Evolutionary conservation across 2,797 vertebrate genomes (phyloP).

Genomic region (Acrossocheilus fasciatus): DNA sequence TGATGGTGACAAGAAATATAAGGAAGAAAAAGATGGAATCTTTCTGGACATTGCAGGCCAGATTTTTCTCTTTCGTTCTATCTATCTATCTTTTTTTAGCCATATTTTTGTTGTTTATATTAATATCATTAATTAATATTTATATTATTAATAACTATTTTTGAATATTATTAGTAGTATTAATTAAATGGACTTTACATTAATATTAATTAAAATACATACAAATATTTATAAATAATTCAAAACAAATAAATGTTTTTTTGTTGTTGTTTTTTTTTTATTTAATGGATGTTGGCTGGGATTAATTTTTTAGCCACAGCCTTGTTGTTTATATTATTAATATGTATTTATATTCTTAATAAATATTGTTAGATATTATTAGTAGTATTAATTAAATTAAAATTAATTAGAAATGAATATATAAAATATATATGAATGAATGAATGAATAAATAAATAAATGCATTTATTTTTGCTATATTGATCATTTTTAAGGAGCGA

Average conservation of each 20-base stretch:
- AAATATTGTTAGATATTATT: not conserved
- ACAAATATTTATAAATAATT: not conserved
- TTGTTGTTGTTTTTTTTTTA: not conserved
- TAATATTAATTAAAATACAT: not conserved
- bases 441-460: too few relatives aligned
- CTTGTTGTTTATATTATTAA: not conserved
- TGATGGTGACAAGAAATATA: not conserved
- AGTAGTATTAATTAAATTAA: not conserved
- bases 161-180: too few relatives aligned
- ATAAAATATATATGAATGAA: not conserved
- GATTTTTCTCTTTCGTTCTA: too few relatives aligned
- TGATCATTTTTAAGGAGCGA: not conserved
- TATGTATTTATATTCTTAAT: not conserved
- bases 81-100: too few relatives aligned
- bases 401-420: not conserved
- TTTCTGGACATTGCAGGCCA: too few relatives aligned
- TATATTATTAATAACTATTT: too few relatives aligned
- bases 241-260: too few relatives aligned
- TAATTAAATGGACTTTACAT: not conserved
- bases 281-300: not conserved
- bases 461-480: not conserved
- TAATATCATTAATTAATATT: too few relatives aligned
- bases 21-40: not conserved
- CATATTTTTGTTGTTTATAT: not conserved
- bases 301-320: not conserved